phyloP scores from a whole-genome alignment of 2,888 invertebrate genomes.

The Eupeodes luniger region DNA sequence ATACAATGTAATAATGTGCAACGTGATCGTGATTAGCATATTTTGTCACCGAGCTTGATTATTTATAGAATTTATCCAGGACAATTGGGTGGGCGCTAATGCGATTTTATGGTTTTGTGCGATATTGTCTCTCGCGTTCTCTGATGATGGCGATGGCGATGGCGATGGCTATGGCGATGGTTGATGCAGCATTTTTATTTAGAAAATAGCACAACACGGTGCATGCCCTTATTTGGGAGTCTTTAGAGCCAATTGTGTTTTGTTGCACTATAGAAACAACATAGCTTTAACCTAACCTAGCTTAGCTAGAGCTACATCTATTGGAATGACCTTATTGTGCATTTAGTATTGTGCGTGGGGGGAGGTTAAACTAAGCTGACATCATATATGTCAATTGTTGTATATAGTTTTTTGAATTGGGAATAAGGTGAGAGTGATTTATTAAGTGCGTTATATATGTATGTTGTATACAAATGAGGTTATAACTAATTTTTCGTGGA shows the following conservation, averaged over 20 bases:
- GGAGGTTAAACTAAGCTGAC: slow-evolving; percentile 60
- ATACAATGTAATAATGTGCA: slow-evolving; percentile 64
- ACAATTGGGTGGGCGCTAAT: slow-evolving; percentile 76
- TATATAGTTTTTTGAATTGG: slow-evolving; percentile 29
- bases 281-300: no score
- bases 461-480: slow-evolving; percentile 13
- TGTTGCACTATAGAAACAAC: slow-evolving; percentile 6
- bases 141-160: not conserved
- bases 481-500: slow-evolving; percentile 9
- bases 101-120: slow-evolving; percentile 72
- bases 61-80: slow-evolving; percentile 76
- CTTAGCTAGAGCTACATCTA: no score
- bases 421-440: slow-evolving; percentile 64
- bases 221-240: slow-evolving; percentile 75
- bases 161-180: slow-evolving; percentile 25
- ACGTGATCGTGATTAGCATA: slow-evolving; percentile 76
- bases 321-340: slow-evolving; percentile 69
- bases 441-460: slow-evolving; percentile 21
- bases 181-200: not conserved
- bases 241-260: slow-evolving; percentile 68
- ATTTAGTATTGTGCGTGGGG: slow-evolving; percentile 9
- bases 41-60: slow-evolving; percentile 75
- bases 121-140: slow-evolving; percentile 59
- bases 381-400: slow-evolving; percentile 66
- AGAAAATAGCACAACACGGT: slow-evolving; percentile 54